These are phyloP conservation scores for Poecilia picta DNA, from an alignment of 2,797 vertebrate species.

Conservation along the genomic window DNA sequence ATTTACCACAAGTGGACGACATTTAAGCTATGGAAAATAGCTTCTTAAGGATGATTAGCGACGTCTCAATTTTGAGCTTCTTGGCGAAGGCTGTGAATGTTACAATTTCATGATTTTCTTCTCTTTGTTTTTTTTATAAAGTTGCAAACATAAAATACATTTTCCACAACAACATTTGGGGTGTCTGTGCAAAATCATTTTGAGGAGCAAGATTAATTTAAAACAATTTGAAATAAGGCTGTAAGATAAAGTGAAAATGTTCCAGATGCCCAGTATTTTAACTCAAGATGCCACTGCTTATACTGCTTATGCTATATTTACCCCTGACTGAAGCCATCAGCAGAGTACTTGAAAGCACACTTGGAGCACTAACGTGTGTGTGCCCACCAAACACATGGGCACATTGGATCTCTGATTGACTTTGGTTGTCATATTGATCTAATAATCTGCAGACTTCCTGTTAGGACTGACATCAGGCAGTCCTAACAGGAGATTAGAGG, in stretches of 20 bases:
- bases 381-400: neutral
- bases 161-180: neutral
- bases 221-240: neutral
- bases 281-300: neutral
- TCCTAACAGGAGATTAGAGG: conserved; percentile 54
- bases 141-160: neutral
- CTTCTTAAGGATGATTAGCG: neutral
- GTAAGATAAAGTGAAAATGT: neutral
- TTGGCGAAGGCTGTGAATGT: neutral
- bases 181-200: neutral
- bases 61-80: neutral
- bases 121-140: neutral
- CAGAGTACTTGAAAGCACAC: neutral
- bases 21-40: neutral
- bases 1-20: neutral
- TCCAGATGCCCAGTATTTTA: neutral
- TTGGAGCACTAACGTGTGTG: neutral
- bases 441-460: neutral
- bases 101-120: neutral
- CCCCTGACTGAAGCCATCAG: neutral
- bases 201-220: neutral
- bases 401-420: neutral
- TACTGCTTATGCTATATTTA: neutral
- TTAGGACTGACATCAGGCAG: neutral
- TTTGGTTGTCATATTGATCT: neutral